These are phyloP conservation scores for Proctacanthus coquilletti DNA, from an alignment of 1,140 invertebrate genomes.

Conservation along the genomic window DNA sequence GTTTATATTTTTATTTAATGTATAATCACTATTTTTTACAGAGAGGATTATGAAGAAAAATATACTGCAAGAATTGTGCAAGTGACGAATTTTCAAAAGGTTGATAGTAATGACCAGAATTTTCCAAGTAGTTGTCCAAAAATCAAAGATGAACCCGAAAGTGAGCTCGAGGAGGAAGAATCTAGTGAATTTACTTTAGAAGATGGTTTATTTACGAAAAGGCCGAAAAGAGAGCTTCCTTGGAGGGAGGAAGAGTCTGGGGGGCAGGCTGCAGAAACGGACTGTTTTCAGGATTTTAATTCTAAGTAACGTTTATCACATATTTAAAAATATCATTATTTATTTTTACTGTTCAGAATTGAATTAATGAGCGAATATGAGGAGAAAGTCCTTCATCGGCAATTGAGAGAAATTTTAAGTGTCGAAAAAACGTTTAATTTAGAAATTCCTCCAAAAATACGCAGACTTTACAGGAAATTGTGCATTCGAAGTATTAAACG, in stretches of 20 bases:
- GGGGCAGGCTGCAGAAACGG: constrained; percentile 4
- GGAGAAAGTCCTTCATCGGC: constrained; percentile 37
- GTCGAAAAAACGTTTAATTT: constrained; percentile 12
- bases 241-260: constrained; percentile 12
- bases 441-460: constrained; percentile 25
- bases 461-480: constrained; percentile 41
- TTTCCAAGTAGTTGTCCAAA: neutral
- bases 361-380: constrained; percentile 39
- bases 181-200: constrained; percentile 1
- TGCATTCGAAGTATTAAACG: constrained; percentile 42
- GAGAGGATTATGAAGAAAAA: constrained; percentile 3
- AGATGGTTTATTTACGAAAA: constrained; percentile 16
- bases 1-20: too few relatives aligned
- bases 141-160: neutral
- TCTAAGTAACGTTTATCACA: too few relatives aligned
- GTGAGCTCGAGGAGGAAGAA: constrained; percentile 9
- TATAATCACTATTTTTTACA: too few relatives aligned
- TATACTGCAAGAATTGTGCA: constrained; percentile 23
- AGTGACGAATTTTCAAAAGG: constrained; percentile 21
- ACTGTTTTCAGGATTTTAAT: constrained; percentile 2
- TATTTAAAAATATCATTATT: too few relatives aligned
- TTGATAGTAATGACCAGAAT: constrained; percentile 1
- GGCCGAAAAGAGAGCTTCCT: constrained; percentile 18
- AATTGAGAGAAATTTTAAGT: constrained; percentile 17
- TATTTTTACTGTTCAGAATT: constrained; percentile 18